These are phyloP conservation scores for Bombus turneri DNA, from an alignment of 1,140 invertebrate species.

Conservation along the genomic window DNA sequence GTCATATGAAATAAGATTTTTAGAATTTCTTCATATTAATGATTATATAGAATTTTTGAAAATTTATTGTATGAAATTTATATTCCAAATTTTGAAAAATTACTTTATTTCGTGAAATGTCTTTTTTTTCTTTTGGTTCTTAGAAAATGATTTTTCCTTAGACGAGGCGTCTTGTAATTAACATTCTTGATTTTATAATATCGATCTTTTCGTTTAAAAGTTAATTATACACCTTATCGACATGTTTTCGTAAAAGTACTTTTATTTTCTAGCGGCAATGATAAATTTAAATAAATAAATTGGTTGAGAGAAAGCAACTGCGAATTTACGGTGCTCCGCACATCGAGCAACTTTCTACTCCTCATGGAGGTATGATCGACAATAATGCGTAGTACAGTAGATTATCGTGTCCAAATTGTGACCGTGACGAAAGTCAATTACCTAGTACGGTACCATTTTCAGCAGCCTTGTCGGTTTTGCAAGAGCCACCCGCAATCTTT, in stretches of 20 bases:
- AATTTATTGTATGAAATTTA: no score
- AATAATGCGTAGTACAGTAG: slow-evolving; percentile 42
- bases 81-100: no score
- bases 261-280: not conserved
- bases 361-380: slow-evolving; percentile 50
- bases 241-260: not conserved
- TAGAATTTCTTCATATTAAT: no score
- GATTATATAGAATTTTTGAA: no score
- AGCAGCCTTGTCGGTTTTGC: slow-evolving; percentile 39
- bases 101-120: no score
- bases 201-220: not conserved
- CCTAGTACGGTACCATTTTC: slow-evolving; percentile 17
- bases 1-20: no score
- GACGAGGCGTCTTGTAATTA: not conserved
- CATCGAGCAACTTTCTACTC: slow-evolving; percentile 19
- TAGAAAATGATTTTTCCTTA: not conserved
- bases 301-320: not conserved
- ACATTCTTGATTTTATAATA: not conserved
- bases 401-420: slow-evolving; percentile 26
- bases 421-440: slow-evolving; percentile 48
- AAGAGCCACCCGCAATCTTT: slow-evolving; percentile 75
- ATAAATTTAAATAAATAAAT: not conserved
- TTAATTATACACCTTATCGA: not conserved
- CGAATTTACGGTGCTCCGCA: not conserved
- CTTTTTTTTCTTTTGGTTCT: not conserved